Percentiles rank a stretch among this genome's conserved stretches.
phyloP scores from a whole-genome alignment of 2,113 vertebrate genomes.

The Sander vitreus region DNA sequence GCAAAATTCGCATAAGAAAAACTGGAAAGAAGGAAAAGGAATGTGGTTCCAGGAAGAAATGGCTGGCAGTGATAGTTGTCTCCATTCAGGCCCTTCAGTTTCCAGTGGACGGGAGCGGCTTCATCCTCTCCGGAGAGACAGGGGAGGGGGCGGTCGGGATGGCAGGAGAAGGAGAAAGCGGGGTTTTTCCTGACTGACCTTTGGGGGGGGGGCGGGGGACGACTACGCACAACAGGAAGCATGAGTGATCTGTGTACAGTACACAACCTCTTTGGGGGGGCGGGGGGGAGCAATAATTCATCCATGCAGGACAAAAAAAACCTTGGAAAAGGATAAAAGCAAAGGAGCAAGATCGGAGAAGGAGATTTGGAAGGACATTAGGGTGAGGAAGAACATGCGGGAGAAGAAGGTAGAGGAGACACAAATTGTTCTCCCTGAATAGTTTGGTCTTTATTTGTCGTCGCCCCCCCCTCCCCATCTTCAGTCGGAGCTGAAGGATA shows the following conservation, averaged over 20 bases:
- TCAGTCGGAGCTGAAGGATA: slow-evolving; percentile 39
- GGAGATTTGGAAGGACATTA: background rate
- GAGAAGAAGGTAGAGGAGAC: slow-evolving; percentile 27
- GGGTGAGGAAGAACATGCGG: background rate
- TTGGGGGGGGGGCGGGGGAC: too few species aligned
- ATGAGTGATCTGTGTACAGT: too few species aligned
- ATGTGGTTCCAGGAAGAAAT: background rate
- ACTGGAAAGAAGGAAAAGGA: background rate
- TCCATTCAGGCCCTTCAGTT: slow-evolving; percentile 47
- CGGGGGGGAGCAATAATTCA: too few species aligned
- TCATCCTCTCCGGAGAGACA: slow-evolving; percentile 49
- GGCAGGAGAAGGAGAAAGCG: background rate
- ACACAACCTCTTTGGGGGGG: too few species aligned
- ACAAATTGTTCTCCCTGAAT: slow-evolving; percentile 2
- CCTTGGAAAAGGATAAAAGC: too few species aligned
- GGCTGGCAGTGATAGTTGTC: slow-evolving; percentile 33
- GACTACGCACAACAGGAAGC: too few species aligned
- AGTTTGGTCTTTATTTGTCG: background rate
- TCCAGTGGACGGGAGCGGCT: slow-evolving; percentile 62
- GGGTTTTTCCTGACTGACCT: too few species aligned
- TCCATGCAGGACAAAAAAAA: too few species aligned
- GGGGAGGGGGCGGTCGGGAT: too few species aligned
- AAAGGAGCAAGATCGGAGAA: background rate
- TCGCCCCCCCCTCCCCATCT: background rate
- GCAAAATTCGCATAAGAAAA: background rate